Evolutionary conservation across 2,797 vertebrate species (phyloP).

Genomic region (Dendrocincla tyrannina): DNA sequence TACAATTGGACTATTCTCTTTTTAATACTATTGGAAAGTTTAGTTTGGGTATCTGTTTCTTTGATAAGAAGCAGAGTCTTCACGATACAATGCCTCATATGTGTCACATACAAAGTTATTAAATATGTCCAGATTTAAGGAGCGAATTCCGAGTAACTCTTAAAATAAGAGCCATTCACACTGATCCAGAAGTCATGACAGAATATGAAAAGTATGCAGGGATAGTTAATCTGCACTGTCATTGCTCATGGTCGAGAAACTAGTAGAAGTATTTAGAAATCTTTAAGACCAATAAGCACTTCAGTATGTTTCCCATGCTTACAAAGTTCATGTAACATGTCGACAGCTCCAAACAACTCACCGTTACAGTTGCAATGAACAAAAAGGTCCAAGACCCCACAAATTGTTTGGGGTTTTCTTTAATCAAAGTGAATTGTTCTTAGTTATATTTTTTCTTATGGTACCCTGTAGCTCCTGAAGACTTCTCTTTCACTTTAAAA

Average conservation of each 20-base stretch:
- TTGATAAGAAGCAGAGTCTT: slow-evolving; percentile 53
- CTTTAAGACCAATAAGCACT: neutral
- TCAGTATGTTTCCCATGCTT: neutral
- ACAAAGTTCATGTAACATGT: neutral
- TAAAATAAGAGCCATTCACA: slow-evolving; percentile 51
- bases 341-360: neutral
- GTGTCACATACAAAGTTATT: slow-evolving; percentile 24
- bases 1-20: slow-evolving; percentile 1
- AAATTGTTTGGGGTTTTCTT: neutral
- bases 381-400: fast-evolving
- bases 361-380: neutral
- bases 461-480: neutral
- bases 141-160: slow-evolving; percentile 41
- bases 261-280: neutral
- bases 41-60: slow-evolving; percentile 53
- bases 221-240: neutral
- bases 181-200: slow-evolving; percentile 31
- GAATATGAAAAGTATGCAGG: neutral
- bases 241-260: neutral
- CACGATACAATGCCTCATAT: slow-evolving; percentile 41
- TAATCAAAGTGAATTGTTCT: neutral
- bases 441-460: neutral
- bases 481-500: neutral
- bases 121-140: slow-evolving; percentile 31
- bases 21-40: slow-evolving; percentile 10